phyloP scores from a whole-genome alignment of 2,113 vertebrate genomes.

The Urocitellus parryii region DNA sequence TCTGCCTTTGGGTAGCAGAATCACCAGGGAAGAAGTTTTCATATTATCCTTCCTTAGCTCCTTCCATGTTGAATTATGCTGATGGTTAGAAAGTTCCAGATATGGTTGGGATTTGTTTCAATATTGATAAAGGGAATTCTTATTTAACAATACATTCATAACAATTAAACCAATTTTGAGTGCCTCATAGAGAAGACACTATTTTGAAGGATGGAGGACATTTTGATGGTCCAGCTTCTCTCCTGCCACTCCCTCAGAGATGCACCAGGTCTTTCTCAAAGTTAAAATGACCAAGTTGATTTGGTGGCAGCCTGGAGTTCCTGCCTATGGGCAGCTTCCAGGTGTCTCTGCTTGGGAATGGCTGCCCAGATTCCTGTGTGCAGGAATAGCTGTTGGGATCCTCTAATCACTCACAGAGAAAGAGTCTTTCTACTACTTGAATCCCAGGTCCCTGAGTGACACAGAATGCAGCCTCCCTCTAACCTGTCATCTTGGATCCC shows the following conservation, averaged over 20 bases:
- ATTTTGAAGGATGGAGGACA: neutral
- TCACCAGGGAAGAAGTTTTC: neutral
- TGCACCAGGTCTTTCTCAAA: neutral
- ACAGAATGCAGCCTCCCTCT: no score
- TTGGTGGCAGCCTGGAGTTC: neutral
- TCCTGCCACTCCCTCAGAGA: no score
- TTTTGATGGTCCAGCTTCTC: neutral
- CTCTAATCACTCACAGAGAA: no score
- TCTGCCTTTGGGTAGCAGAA: neutral
- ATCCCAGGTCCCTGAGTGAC: no score
- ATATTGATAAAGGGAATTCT: neutral
- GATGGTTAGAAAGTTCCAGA: conserved; percentile 20
- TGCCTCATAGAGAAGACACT: neutral
- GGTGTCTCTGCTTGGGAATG: no score
- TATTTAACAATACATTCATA: neutral
- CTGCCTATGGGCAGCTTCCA: no score
- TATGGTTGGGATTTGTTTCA: neutral
- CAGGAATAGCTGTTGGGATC: no score
- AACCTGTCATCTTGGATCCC: no score
- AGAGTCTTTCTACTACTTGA: no score
- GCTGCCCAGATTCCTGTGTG: no score
- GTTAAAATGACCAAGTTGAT: neutral
- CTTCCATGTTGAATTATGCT: neutral
- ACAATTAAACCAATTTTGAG: neutral
- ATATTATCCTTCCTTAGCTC: neutral